These are phyloP conservation scores for Montipora capricornis DNA, from an alignment of 64 coral and sea anemone genomes.

Conservation along the genomic window DNA sequence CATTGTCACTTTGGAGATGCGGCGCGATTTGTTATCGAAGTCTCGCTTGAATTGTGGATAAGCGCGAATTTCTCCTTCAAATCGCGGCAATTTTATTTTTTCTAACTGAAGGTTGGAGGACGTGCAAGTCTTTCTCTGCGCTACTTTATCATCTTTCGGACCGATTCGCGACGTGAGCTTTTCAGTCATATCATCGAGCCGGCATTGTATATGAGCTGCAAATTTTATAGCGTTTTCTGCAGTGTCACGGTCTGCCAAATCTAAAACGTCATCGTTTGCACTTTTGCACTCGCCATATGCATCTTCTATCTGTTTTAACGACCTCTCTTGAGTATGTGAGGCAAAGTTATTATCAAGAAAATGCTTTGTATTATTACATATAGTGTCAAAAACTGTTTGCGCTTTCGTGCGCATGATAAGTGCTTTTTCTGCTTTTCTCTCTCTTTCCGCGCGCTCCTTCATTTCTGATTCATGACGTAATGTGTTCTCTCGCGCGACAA, in stretches of 20 bases:
- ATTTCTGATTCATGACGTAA: constrained; percentile 30
- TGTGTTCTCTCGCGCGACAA: constrained; percentile 6
- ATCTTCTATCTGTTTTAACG: constrained; percentile 35
- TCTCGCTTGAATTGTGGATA: constrained; percentile 67
- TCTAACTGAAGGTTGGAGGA: constrained; percentile 33
- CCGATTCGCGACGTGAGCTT: constrained; percentile 13
- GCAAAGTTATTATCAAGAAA: background rate
- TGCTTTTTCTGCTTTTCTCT: constrained; percentile 12
- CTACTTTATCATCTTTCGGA: constrained; percentile 20
- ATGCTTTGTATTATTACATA: constrained; percentile 8
- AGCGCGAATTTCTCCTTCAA: constrained; percentile 47
- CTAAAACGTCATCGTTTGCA: constrained; percentile 18
- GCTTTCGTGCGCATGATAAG: constrained; percentile 3
- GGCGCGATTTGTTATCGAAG: constrained; percentile 62
- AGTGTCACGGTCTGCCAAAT: background rate
- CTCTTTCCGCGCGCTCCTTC: constrained; percentile 29
- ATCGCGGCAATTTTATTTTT: constrained; percentile 57
- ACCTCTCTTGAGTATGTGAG: no score
- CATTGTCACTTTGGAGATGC: constrained; percentile 12
- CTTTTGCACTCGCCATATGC: constrained; percentile 52
- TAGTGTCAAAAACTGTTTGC: background rate
- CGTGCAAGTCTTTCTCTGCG: background rate
- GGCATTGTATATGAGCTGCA: constrained; percentile 25
- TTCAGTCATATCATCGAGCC: constrained; percentile 32
- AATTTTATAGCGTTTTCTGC: constrained; percentile 62